Base-by-base conservation (phyloP, 2,888 invertebrate genomes). In the Cantharis nigra region DNA sequence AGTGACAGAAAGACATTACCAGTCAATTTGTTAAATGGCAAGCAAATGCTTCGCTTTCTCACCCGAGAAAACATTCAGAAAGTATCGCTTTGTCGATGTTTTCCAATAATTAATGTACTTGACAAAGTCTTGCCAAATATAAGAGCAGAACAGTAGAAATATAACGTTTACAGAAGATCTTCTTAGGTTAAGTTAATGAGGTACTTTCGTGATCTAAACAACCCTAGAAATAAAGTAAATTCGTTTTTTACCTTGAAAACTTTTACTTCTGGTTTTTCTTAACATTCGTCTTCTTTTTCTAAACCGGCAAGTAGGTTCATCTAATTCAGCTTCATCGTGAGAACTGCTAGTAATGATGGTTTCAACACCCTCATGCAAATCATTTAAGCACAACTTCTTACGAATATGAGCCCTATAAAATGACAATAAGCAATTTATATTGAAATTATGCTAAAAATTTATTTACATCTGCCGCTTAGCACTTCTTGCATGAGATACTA, bases 201-300 rank as follows among this genome's bases (percentile, higher is more conserved):
- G 10, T 2, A 3, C 10, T 30, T 30, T 33, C 4, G 4, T 11
- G 33, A 4, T 4, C 33, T 33, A 13, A 33, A 30, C 28, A 28
- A 28, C 10, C 11, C 30, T 33, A 33, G 13, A 11, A 33, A 33
- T 33, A 9, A 26, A 26, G 11, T 13, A 4, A 33, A 33, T 33
- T 3, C 0, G 0, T 33, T 33, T 49, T 23, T 30, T 81, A 83
- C 87, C 85, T 85, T 87, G 86, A 78, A 90, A 89, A 3, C 89
- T 90, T 86, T 92, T 93, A 83, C 92, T 92, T 49, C 93, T 90
- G 3, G 86, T 85, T 86, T 93, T 93, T 83, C 93, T 90, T 83
- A 93, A 89, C 10, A 93, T 89, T 85, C 93, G 93, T 74, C 90
- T 87, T 83, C 88, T 84, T 83, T 88, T 88, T 64, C 87, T 82